Base-by-base conservation (phyloP, 2,113 vertebrate genomes). In the Panthera tigris region DNA sequence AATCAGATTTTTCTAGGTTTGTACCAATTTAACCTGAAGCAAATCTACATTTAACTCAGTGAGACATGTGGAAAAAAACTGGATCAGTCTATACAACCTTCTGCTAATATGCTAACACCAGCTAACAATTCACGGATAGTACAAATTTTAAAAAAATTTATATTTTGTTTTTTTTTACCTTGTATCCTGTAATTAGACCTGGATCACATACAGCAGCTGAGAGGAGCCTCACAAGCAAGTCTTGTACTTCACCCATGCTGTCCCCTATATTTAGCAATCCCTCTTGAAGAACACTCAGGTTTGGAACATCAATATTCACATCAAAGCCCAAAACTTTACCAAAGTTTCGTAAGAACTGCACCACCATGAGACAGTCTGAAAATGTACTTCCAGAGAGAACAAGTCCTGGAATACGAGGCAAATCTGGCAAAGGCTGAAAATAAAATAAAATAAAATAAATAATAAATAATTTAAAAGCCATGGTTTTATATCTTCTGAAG, bases 271-370 rank as follows among this genome's bases (percentile, higher is more conserved):
- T 99, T 82, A 99, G 99, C 95, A 99, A 98, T 52, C 99, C 99
- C 94, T 99, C 99, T 78, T 99, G 99, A 98, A 99, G 99, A 96
- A 99, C 97, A 65, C 98, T 99, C 91, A 99, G 98, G 89, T 98
- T 99, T 69, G 99, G 99, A 94, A 99, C 98, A 96, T 99, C 99
- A 93, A 98, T 95, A 85, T 98, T 99, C 80, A 99, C 98, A 97
- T 99, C 99, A 96, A 99, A 99, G 97, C 99, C 99, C 95, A 99
- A 99, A 95, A 99, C 99, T 98, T 99, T 99, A 96, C 99, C 99
- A 57, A 99, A 99, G 98, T 99, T 99, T 86, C 98, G 98, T 91
- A 99, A 98, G 98, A 99, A 99, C 98, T 99, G 99, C 94, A 99
- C 98, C 94, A 99, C 99, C 99, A 99, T 99, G 83, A 99, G 99